Conservation (phyloP, 2,888 invertebrate genomes). For the Tetranychus piercei region DNA sequence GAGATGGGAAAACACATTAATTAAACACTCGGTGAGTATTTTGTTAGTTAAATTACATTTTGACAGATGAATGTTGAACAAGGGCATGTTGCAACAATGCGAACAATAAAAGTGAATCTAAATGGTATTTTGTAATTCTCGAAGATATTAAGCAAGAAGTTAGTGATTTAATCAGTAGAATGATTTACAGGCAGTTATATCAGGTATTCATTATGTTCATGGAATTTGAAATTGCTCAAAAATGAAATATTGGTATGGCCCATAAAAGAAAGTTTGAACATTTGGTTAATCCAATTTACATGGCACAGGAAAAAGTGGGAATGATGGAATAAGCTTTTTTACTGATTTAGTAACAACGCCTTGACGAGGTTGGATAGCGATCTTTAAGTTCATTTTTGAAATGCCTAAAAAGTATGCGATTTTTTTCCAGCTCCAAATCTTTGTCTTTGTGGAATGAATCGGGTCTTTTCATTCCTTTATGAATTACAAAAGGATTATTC, state of each 20-base stretch:
- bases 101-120: too few relatives aligned
- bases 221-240: too few relatives aligned
- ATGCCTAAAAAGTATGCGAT: conserved; percentile 37
- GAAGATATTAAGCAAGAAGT: too few relatives aligned
- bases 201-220: not conserved
- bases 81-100: too few relatives aligned
- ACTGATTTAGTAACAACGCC: conserved; percentile 33
- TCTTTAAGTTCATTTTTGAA: conserved; percentile 40
- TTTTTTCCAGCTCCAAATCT: conserved; percentile 36
- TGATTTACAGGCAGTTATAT: not conserved
- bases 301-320: not conserved
- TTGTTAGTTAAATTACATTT: too few relatives aligned
- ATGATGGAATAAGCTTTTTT: not conserved
- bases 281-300: not conserved
- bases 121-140: too few relatives aligned
- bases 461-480: conserved; percentile 38
- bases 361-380: conserved; percentile 38
- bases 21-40: too few relatives aligned
- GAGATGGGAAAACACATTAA: too few relatives aligned
- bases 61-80: too few relatives aligned
- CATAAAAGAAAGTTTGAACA: not conserved
- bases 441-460: conserved; percentile 37
- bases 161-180: not conserved
- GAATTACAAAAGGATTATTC: conserved; percentile 40
- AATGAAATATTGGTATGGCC: not conserved